These are phyloP conservation scores for Platorchestia sp. DNA, from an alignment of 1,140 invertebrate species.

Conservation along the genomic window DNA sequence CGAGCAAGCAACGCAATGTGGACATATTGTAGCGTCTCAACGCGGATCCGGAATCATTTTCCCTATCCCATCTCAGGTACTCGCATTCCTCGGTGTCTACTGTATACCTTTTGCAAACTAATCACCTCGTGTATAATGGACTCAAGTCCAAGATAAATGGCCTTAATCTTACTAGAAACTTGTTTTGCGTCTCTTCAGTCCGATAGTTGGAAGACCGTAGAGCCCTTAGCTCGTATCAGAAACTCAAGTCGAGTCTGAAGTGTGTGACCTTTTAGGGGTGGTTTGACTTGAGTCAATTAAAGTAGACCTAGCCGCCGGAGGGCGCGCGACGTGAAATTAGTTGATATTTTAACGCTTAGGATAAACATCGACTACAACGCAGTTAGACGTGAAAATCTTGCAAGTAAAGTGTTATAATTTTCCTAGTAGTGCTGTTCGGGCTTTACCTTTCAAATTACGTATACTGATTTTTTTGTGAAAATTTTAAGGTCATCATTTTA, in stretches of 20 bases:
- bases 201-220: neutral
- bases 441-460: too few relatives aligned
- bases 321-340: neutral
- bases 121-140: neutral
- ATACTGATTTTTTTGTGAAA: neutral
- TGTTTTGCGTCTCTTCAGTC: neutral
- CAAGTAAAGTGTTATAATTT: neutral
- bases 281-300: neutral
- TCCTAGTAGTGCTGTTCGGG: neutral
- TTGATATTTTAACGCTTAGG: neutral
- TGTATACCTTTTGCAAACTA: neutral
- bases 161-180: neutral
- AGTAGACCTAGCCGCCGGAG: too few relatives aligned
- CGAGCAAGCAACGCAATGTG: neutral
- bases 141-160: neutral
- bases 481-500: neutral
- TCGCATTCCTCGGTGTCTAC: neutral
- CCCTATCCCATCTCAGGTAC: neutral
- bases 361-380: too few relatives aligned
- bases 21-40: neutral
- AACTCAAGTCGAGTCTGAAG: neutral
- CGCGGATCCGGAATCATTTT: neutral
- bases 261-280: neutral
- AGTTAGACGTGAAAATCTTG: neutral
- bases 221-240: neutral